Base-by-base conservation (phyloP, 2,113 vertebrate genomes). In the Tympanuchus pallidicinctus region DNA sequence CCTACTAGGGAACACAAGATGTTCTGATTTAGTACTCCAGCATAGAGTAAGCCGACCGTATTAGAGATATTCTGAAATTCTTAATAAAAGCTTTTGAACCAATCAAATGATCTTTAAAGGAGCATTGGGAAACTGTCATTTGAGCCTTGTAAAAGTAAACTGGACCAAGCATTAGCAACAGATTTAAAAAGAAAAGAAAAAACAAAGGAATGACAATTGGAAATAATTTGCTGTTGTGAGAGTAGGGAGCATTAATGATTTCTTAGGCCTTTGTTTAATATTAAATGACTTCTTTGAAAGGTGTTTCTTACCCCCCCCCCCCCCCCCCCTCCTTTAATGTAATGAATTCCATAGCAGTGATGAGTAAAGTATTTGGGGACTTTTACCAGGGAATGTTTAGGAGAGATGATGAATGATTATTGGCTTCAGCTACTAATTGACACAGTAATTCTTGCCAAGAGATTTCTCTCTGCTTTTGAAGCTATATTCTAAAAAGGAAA, bases 351-450 rank as follows among this genome's bases (percentile, higher is more conserved):
- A 95, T 75, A 78, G 61, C 85, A 90, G 65, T 91, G 93, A 96
- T 43, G 65, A 92, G 65, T 77, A 86, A 78, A 93, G 64, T 67
- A 92, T 90, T 93, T 78, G 94, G 90, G 91, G 94, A 82, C 52
- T 92, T 88, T 88, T 94, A 94, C 82, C 59, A 90, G 73, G 66
- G 56, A 84, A 90, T 92, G 65, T 91, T 95, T 86, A 91, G 76
- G 89, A 91, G 82, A 92, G 16, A 88, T 91, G 93, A 94, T 86
- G 90, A 90, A 94, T 67, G 75, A 88, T 94, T 85, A 91, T 84
- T 95, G 93, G 93, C 93, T 94, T 88, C 66, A 64, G 63, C 88
- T 95, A 79, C 80, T 94, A 90, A 92, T 95, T 95, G 94, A 88
- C 92, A 93, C 65, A 78, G 64, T 83, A 86, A 78, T 78, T 54